These are phyloP conservation scores for Lophura nycthemera DNA, from an alignment of 2,113 vertebrate genomes.

Conservation along the genomic window DNA sequence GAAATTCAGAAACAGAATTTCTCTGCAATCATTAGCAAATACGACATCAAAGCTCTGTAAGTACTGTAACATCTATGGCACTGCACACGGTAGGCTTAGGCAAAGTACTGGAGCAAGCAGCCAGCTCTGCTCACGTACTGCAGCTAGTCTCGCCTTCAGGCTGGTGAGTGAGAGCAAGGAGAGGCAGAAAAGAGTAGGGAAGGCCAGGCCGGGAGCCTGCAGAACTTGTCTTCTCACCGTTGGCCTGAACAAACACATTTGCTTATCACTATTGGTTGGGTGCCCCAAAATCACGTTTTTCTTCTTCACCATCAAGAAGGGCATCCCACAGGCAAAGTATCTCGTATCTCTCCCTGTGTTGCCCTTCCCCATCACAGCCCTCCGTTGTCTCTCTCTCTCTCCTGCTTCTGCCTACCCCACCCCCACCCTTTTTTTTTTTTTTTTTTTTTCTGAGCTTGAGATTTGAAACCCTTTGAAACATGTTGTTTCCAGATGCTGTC, in stretches of 20 bases:
- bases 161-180: neutral
- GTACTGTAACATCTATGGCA: neutral
- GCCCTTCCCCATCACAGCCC: rapidly evolving
- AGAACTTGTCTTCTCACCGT: neutral
- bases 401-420: neutral
- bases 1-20: neutral
- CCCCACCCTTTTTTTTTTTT: neutral
- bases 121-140: neutral
- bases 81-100: neutral
- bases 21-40: neutral
- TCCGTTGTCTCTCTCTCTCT: neutral
- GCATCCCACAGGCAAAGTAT: neutral
- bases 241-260: neutral
- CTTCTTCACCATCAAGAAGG: constrained; percentile 16
- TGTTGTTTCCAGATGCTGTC: constrained; percentile 76
- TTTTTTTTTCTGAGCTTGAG: constrained; percentile 36
- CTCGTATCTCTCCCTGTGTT: neutral
- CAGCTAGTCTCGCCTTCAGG: neutral
- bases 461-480: constrained; percentile 76
- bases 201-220: neutral
- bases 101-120: neutral
- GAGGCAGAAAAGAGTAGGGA: neutral
- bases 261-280: constrained; percentile 2
- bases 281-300: neutral
- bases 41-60: neutral